A percentile compares a stretch with the other conserved stretches of the same genome.
Conservation (phyloP, 2,888 invertebrate species). For the Nomada lathburiana region DNA sequence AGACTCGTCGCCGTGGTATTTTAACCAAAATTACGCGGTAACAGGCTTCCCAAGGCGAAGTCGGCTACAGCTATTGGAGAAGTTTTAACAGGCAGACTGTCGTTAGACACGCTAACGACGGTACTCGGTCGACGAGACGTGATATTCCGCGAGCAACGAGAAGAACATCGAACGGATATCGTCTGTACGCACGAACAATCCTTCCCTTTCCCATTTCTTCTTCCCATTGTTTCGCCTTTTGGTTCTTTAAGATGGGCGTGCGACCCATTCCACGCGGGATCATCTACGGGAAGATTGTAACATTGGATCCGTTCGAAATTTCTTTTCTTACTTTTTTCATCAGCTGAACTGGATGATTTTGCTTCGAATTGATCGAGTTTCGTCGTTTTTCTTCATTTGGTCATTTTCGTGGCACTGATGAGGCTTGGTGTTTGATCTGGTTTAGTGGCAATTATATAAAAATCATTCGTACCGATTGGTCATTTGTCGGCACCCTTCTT, state of each 20-base stretch:
- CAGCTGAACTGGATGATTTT: not conserved
- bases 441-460: too few species aligned
- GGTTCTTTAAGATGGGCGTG: not conserved
- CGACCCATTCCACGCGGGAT: not conserved
- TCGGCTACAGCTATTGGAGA: conserved; percentile 60
- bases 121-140: conserved; percentile 18
- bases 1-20: conserved; percentile 44
- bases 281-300: not conserved
- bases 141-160: conserved; percentile 37
- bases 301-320: not conserved
- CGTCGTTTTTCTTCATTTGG: too few species aligned
- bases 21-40: conserved; percentile 65
- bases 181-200: conserved; percentile 43
- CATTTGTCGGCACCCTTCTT: too few species aligned
- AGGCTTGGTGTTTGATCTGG: too few species aligned
- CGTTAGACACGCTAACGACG: conserved; percentile 77
- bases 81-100: conserved; percentile 73
- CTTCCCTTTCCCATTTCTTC: not conserved
- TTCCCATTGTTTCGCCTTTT: not conserved
- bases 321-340: not conserved
- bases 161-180: conserved; percentile 39
- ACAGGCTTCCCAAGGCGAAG: conserved; percentile 58
- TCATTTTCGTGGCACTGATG: too few species aligned
- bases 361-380: not conserved
- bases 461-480: too few species aligned